Evolutionary conservation across 2,888 invertebrate species (phyloP).

Genomic region (Pseudolycoriella hygida): DNA sequence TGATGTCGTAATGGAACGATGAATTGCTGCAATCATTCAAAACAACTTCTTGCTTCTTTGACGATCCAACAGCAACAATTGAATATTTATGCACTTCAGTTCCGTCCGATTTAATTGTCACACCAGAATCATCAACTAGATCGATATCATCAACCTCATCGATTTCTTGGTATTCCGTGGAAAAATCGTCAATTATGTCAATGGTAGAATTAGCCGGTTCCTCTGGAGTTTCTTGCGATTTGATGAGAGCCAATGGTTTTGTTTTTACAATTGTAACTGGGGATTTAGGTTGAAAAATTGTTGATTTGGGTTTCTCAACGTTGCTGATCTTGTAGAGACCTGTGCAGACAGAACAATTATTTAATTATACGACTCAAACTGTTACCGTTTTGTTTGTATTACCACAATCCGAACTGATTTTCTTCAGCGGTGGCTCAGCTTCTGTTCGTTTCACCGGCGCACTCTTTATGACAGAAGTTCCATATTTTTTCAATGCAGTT

Average conservation of each 20-base stretch:
- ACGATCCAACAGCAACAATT: not conserved
- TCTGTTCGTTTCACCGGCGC: conserved; percentile 15
- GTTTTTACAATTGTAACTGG: not conserved
- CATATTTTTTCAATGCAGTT: not conserved
- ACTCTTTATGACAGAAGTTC: too few species aligned
- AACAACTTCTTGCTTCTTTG: not conserved
- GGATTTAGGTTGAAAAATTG: too few species aligned
- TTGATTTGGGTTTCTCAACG: not conserved
- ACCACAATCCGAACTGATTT: not conserved
- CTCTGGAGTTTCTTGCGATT: not conserved
- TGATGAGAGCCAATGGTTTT: conserved; percentile 1
- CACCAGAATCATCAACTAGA: too few species aligned
- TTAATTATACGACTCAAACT: too few species aligned
- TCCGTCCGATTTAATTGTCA: too few species aligned
- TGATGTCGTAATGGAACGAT: conserved; percentile 22
- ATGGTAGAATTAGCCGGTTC: not conserved
- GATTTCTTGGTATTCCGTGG: too few species aligned
- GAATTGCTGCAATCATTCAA: conserved; percentile 5
- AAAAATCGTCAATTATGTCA: too few species aligned
- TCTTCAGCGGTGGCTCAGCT: conserved; percentile 18
- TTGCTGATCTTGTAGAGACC: not conserved
- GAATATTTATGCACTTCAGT: not conserved
- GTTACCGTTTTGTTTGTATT: not conserved
- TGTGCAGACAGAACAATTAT: not conserved
- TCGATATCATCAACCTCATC: too few species aligned